phyloP scores from a whole-genome alignment of 2,113 vertebrate species.

The Apodemus speciosus region DNA sequence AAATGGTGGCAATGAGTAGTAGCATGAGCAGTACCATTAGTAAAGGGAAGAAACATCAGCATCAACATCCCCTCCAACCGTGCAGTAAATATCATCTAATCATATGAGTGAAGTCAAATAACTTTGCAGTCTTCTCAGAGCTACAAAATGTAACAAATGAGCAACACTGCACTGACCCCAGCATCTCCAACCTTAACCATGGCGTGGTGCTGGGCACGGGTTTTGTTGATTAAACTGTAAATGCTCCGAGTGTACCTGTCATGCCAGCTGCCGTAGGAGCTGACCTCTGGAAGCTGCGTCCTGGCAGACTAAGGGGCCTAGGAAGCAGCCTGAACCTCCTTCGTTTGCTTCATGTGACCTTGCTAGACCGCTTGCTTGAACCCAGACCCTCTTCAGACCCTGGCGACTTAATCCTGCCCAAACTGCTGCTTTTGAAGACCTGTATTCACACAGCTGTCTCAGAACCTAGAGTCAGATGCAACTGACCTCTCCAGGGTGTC shows the following conservation, averaged over 20 bases:
- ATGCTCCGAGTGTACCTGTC: background rate
- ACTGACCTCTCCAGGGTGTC: background rate
- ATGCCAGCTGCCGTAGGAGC: background rate
- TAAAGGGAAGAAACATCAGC: background rate
- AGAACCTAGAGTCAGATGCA: background rate
- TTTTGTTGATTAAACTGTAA: background rate
- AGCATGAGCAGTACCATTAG: background rate
- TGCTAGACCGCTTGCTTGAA: background rate
- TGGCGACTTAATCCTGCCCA: background rate
- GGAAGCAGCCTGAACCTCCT: background rate
- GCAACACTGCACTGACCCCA: background rate
- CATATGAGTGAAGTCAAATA: background rate
- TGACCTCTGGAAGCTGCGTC: background rate
- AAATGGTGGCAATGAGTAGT: background rate
- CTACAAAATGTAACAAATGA: background rate
- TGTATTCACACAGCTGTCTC: background rate
- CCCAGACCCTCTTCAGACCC: background rate
- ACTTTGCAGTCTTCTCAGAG: background rate
- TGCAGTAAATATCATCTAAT: background rate
- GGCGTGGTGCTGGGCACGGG: background rate
- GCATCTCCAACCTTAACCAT: background rate
- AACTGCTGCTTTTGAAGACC: background rate
- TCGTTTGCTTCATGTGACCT: background rate
- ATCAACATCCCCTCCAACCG: background rate
- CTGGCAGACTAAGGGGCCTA: background rate